phyloP scores from a whole-genome alignment of 2,113 vertebrate species.

The Ameiurus melas region DNA sequence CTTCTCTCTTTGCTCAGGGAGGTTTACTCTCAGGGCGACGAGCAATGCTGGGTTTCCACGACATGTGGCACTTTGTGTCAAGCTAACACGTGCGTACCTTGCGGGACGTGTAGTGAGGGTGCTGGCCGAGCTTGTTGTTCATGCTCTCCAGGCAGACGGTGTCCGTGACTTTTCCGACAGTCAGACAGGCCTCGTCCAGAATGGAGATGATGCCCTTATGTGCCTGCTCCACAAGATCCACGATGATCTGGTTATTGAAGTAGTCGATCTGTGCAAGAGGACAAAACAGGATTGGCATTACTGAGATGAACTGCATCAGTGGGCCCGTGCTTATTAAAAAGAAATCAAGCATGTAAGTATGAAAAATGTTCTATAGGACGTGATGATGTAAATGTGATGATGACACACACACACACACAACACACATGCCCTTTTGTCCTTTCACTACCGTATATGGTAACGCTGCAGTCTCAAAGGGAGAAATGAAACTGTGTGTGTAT shows the following conservation, averaged over 20 bases:
- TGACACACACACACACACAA: not conserved
- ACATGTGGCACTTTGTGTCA: not conserved
- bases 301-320: not conserved
- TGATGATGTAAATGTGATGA: not conserved
- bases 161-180: slow-evolving; percentile 82
- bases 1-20: not conserved
- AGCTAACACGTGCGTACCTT: slow-evolving; percentile 73
- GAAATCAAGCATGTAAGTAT: not conserved
- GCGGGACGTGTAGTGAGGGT: slow-evolving; percentile 88
- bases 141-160: slow-evolving; percentile 84
- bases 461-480: not conserved
- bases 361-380: not conserved
- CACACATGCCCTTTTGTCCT: not conserved
- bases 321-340: not conserved
- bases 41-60: not conserved
- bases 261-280: slow-evolving; percentile 79
- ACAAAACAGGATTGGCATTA: not conserved
- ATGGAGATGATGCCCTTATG: slow-evolving; percentile 88
- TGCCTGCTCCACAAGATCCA: slow-evolving; percentile 87
- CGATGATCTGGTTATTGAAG: slow-evolving; percentile 91
- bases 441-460: not conserved
- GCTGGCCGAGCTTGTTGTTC: slow-evolving; percentile 82
- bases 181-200: slow-evolving; percentile 88
- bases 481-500: not conserved
- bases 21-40: not conserved